A percentile compares a stretch with the other conserved stretches of the same genome.
Evolutionary conservation across 2,113 vertebrate genomes (phyloP).

Genomic region (Passer montanus): DNA sequence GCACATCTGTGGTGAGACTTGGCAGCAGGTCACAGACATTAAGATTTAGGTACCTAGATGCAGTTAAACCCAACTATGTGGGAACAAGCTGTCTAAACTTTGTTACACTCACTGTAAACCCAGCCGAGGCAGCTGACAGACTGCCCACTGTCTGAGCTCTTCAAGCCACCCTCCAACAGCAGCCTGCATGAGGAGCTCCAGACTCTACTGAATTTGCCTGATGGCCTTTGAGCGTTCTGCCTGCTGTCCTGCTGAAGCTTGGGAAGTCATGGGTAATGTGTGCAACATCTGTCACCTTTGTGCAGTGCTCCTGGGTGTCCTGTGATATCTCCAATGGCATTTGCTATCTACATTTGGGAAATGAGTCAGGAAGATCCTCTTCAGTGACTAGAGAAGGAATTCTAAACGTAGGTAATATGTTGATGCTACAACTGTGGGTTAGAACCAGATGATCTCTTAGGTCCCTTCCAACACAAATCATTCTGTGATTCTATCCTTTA

Average conservation of each 20-base stretch:
- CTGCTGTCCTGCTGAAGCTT: not conserved
- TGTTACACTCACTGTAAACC: not conserved
- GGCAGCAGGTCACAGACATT: not conserved
- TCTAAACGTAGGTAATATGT: not conserved
- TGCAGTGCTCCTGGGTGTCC: not conserved
- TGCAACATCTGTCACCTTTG: not conserved
- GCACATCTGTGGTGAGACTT: not conserved
- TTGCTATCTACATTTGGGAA: not conserved
- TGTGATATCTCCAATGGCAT: not conserved
- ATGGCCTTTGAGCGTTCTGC: not conserved
- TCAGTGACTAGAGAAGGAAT: not conserved
- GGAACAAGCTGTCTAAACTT: not conserved
- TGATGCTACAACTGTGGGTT: not conserved
- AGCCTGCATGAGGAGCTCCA: not conserved
- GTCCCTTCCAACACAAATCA: not conserved
- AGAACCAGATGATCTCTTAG: not conserved
- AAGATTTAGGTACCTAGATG: not conserved
- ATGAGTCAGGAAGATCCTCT: not conserved
- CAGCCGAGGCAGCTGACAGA: not conserved
- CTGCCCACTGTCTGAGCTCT: not conserved
- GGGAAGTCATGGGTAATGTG: not conserved
- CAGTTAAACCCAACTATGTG: no score
- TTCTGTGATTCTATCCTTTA: not conserved
- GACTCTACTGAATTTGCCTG: not conserved
- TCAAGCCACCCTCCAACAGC: not conserved